phyloP scores from a whole-genome alignment of 2,113 vertebrate genomes.

The Indicator indicator region DNA sequence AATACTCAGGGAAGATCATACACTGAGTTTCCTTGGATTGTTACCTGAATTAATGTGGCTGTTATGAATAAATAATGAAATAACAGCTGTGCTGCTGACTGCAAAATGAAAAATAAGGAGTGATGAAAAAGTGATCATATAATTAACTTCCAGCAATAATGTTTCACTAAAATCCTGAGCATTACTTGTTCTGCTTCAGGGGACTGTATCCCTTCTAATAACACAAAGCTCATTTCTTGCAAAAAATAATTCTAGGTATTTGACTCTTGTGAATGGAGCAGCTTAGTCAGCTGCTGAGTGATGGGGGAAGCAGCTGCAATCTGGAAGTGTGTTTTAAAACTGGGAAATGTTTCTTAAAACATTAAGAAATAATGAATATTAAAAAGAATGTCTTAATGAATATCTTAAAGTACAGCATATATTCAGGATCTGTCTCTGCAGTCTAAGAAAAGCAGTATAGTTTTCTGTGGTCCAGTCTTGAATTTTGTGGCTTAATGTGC shows the following conservation, averaged over 20 bases:
- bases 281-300: background rate
- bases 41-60: background rate
- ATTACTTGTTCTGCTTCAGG: background rate
- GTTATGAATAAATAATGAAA: conserved; percentile 13
- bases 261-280: background rate
- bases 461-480: background rate
- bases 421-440: background rate
- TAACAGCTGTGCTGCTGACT: background rate
- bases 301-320: background rate
- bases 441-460: accelerated
- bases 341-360: background rate
- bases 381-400: background rate
- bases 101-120: background rate
- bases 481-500: background rate
- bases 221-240: background rate
- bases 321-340: background rate
- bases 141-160: background rate
- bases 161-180: background rate
- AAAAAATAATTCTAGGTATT: background rate
- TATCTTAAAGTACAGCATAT: background rate
- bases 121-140: background rate
- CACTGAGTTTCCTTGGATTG: background rate
- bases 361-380: background rate
- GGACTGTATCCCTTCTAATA: background rate
- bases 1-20: background rate